Evolutionary conservation across 2,888 invertebrate species (phyloP).

Genomic region (Nesidiocoris tenuis): DNA sequence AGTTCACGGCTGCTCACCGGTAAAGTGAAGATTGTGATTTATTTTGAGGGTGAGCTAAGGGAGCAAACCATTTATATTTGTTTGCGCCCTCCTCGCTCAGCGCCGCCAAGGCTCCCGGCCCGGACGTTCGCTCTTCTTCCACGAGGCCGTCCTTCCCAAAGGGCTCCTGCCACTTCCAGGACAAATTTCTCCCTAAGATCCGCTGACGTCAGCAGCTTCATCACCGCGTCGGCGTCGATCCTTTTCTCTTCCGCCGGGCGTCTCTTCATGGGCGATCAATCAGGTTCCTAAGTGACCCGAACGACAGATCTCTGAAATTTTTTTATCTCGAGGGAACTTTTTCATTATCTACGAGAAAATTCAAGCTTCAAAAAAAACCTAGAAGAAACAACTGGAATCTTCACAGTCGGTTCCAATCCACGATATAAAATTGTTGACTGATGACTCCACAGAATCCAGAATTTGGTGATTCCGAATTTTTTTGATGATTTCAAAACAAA

Average conservation of each 20-base stretch:
- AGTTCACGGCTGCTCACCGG: not conserved
- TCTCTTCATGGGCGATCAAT: not conserved
- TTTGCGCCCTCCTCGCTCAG: constrained; percentile 3
- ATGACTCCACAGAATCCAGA: too few species aligned
- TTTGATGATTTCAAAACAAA: too few species aligned
- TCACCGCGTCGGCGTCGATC: not conserved
- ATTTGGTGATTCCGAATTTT: too few species aligned
- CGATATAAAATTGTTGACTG: too few species aligned
- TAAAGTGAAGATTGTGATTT: constrained; percentile 26
- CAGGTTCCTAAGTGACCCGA: not conserved
- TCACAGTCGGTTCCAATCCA: too few species aligned
- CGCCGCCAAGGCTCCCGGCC: not conserved
- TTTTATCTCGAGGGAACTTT: too few species aligned
- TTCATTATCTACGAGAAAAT: too few species aligned
- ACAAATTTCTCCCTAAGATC: constrained; percentile 32
- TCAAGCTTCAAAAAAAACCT: too few species aligned
- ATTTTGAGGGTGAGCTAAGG: constrained; percentile 24
- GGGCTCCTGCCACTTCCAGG: constrained; percentile 4
- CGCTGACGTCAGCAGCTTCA: constrained; percentile 27
- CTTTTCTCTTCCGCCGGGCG: not conserved
- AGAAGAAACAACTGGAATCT: too few species aligned
- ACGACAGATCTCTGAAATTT: too few species aligned
- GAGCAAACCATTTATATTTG: constrained; percentile 37
- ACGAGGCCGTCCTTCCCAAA: not conserved
- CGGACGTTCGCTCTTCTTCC: not conserved